Evolutionary conservation across 2,113 vertebrate genomes (phyloP), one percentile per base, ranked within the genome.

Genomic region (Sorex araneus): DNA sequence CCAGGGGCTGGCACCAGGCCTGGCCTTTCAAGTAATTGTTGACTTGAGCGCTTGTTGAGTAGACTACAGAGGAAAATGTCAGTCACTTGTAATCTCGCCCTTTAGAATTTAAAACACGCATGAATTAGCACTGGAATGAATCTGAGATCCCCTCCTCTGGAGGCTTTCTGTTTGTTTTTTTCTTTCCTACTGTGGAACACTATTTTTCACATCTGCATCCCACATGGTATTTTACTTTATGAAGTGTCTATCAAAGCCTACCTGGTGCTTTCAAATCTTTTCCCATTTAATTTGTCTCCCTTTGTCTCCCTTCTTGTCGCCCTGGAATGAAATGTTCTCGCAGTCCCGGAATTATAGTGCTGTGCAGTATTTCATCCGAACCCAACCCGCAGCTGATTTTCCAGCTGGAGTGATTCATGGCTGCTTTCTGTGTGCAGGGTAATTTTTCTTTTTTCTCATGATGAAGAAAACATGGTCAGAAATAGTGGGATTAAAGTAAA

Each of bases 391-490:
- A 21, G 11, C 63, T 84, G 64, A 12, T 76, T 69, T 90, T 86
- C 50, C 13, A 70, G 40, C 45, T 92, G 77, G n/a, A 82, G n/a
- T 81, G 40, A 43, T 74, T 88, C 13, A 40, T 76, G 74, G 34
- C 75, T 92, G 71, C 75, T 88, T 67, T 85, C 47, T 89, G 75
- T 64, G 60, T 25, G 43, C 23, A 82, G 81, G 85, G 10, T 57
- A 18, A 21, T 77, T n/a, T 79, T 40, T 88, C 19, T 92, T 40
- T 40, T 40, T 40, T 77, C 57, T 87, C 54, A 18, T 70, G 34
- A 34, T 83, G 63, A 93, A 71, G 81, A 73, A 69, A 77, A 84
- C 28, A 28, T 27, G 66, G 30, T 43, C 63, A 79, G 60, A 70
- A 64, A 88, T 69, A 60, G 6, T 87, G 64, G 19, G 3, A 27